Base-by-base conservation (phyloP, 2,888 invertebrate species). In the Rhingia rostrata region DNA sequence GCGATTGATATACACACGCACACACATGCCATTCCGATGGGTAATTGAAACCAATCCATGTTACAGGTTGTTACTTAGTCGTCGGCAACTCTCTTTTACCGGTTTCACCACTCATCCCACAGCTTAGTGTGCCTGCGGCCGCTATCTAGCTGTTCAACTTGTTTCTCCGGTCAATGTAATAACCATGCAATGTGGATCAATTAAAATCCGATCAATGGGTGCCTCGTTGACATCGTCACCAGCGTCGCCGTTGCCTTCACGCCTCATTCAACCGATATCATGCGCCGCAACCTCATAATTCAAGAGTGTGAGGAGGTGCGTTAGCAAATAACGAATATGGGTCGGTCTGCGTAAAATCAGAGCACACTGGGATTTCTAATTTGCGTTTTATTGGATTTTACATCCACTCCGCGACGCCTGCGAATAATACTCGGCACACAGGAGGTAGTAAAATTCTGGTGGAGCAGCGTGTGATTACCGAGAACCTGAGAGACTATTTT, bases 181-280 rank as follows among this genome's bases (percentile, higher is more conserved):
- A 69, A 64, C 67, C 63, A 69, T 67, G 70, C 74, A 84, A 80
- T 80, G 74, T 75, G 49, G 84, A 80, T 84, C 74, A 80, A 80
- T 84, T 80, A 84, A 84, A 80, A 70, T 80, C 80, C 79, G 74
- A 80, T 75, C 84, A 75, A 75, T 66, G 60, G 41, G 58, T 69
- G 56, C 51, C 45, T 32, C 32, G 10, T 22, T 14, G 49, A 4
- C 14, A 4, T 47, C 47, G 47, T 12, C 47, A 12, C 30, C 14
- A 4, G 2, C 47, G 47, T 12, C 47, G 2, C 30, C 60, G 32
- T 39, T 35, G 56, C 61, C 63, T 53, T 35, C 30, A 30, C 9
- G 49, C 49, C 30, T 32, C 49, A 30, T 51, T 14, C 10, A 10
- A 32, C 9, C 7, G n/a, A 39, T 6, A 22, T 9, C 32, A 22